Percentiles rank a stretch among this genome's conserved stretches.
phyloP scores from a whole-genome alignment of 2,888 invertebrate species.

The Urechis unicinctus region DNA sequence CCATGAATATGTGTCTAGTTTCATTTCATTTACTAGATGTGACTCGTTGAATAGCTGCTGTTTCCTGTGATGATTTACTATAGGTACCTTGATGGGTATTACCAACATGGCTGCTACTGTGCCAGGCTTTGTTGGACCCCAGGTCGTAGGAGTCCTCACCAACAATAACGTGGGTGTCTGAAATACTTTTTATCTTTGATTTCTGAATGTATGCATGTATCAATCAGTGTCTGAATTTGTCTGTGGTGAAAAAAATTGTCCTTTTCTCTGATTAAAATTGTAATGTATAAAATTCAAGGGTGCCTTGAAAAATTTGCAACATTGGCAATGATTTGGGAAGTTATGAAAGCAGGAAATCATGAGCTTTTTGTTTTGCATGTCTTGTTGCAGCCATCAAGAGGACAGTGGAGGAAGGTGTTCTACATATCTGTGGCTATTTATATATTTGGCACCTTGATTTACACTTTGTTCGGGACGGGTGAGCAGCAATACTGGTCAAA shows the following conservation, averaged over 20 bases:
- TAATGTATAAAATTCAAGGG: too few relatives aligned
- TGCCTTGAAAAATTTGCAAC: not conserved
- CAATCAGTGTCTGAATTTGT: not conserved
- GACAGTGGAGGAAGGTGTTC: slow-evolving; percentile 21
- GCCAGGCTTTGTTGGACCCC: slow-evolving; percentile 55
- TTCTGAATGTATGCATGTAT: not conserved
- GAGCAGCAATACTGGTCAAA: slow-evolving; percentile 17
- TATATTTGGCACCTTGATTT: slow-evolving; percentile 16
- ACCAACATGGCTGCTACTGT: slow-evolving; percentile 61
- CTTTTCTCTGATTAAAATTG: not conserved
- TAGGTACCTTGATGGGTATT: slow-evolving; percentile 24
- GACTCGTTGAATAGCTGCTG: not conserved
- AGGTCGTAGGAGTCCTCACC: slow-evolving; percentile 41
- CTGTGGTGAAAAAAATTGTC: not conserved
- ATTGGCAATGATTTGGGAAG: not conserved
- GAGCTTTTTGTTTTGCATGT: not conserved
- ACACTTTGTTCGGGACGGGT: slow-evolving; percentile 15
- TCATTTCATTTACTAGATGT: not conserved
- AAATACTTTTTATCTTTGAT: not conserved
- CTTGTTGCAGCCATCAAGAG: slow-evolving; percentile 8
- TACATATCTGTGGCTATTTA: slow-evolving; percentile 18
- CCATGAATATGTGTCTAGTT: not conserved
- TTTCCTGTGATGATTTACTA: not conserved
- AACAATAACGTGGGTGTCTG: slow-evolving; percentile 12
- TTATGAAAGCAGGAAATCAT: not conserved